Conservation (phyloP, 2,888 invertebrate species). For the Leucoptera coffeella region DNA sequence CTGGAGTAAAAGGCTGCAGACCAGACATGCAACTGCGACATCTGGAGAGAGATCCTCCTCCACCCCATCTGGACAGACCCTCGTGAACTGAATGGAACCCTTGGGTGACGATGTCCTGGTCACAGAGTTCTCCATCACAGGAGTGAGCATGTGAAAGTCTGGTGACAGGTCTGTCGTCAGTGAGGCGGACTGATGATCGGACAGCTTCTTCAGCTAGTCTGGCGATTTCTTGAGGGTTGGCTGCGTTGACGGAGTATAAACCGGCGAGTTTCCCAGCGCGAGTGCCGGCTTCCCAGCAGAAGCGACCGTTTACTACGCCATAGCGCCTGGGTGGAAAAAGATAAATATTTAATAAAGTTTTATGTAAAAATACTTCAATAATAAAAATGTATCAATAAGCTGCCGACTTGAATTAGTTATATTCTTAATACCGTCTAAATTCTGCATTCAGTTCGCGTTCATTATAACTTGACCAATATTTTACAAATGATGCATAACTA, state of each 20-base stretch:
- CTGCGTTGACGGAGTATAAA: slow-evolving; percentile 68
- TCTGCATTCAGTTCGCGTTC: too few species aligned
- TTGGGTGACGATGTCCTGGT: slow-evolving; percentile 32
- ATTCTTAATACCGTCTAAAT: too few species aligned
- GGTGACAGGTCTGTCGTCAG: too few species aligned
- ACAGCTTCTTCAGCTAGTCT: too few species aligned
- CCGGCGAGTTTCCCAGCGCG: slow-evolving; percentile 80
- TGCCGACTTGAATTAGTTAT: too few species aligned
- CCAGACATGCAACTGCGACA: slow-evolving; percentile 74
- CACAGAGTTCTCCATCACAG: slow-evolving; percentile 44
- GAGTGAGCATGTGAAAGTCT: too few species aligned
- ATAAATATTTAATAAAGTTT: too few species aligned
- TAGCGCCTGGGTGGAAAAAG: slow-evolving; percentile 55
- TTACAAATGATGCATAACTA: too few species aligned
- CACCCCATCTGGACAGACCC: slow-evolving; percentile 12
- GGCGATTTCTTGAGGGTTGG: slow-evolving; percentile 71
- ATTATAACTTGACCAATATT: too few species aligned
- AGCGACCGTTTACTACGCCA: slow-evolving; percentile 79
- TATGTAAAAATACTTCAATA: background rate
- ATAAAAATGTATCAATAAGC: too few species aligned
- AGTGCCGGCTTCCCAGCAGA: slow-evolving; percentile 87
- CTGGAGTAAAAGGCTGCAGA: slow-evolving; percentile 45
- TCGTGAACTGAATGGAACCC: slow-evolving; percentile 20
- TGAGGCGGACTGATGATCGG: too few species aligned
- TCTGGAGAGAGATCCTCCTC: slow-evolving; percentile 38